phyloP scores from a whole-genome alignment of 2,888 invertebrate species.

The Lasiommata megera region DNA sequence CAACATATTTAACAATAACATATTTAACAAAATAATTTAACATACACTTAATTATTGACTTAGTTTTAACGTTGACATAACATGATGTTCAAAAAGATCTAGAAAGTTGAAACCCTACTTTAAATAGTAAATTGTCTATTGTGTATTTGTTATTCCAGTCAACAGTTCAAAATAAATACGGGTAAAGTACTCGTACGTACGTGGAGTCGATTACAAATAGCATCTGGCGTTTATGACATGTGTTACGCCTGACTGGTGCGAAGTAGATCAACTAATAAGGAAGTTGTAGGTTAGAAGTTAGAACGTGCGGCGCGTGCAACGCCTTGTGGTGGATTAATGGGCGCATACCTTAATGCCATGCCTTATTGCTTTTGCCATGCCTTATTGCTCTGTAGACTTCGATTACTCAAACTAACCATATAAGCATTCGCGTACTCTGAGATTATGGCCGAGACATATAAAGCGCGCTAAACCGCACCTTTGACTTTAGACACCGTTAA shows the following conservation, averaged over 20 bases:
- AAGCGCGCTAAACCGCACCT: no score
- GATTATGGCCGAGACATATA: no score
- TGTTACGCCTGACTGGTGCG: not conserved
- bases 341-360: conserved; percentile 16
- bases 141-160: no score
- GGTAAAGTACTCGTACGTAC: not conserved
- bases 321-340: conserved; percentile 22
- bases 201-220: not conserved
- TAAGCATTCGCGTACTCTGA: no score
- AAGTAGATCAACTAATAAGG: conserved; percentile 29
- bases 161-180: not conserved
- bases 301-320: conserved; percentile 18
- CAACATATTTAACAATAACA: no score
- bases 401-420: conserved; percentile 8
- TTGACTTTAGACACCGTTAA: no score
- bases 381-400: conserved; percentile 13
- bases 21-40: no score
- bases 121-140: no score
- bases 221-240: not conserved
- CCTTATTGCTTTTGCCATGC: conserved; percentile 11
- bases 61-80: no score
- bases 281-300: conserved; percentile 20
- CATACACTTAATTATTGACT: no score
- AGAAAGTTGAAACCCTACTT: no score
- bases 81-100: no score